phyloP scores from a whole-genome alignment of 2,797 vertebrate species.

The Megalops cyprinoides region DNA sequence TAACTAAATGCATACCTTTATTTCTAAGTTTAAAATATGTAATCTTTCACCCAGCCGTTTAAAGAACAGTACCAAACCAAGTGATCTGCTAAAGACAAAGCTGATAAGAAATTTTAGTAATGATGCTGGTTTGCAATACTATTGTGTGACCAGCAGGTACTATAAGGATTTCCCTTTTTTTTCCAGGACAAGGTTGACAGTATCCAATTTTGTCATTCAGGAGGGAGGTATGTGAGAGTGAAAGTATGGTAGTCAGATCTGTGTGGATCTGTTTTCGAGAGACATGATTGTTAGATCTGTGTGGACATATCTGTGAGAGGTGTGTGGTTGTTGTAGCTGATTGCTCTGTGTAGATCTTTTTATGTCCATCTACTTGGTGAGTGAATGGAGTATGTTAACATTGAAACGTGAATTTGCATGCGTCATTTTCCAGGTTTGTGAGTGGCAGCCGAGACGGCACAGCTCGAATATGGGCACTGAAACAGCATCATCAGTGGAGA shows the following conservation, averaged over 20 bases:
- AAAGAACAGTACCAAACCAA: not conserved
- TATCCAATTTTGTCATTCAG: constrained; percentile 92
- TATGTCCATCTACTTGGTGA: not conserved
- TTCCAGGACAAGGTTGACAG: constrained; percentile 96
- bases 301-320: not conserved
- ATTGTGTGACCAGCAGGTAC: not conserved
- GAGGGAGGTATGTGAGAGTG: constrained; percentile 88
- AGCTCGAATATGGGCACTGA: constrained; percentile 90
- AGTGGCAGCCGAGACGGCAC: constrained; percentile 97
- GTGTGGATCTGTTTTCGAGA: not conserved
- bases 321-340: too few species aligned
- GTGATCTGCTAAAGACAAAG: too few species aligned
- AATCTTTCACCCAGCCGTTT: too few species aligned
- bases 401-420: not conserved
- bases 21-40: too few species aligned
- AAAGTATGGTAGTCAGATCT: too few species aligned
- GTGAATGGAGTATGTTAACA: not conserved
- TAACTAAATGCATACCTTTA: too few species aligned
- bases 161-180: not conserved
- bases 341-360: too few species aligned
- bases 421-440: constrained; percentile 81
- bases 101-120: not conserved
- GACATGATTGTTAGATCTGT: not conserved
- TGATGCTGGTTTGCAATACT: not conserved
- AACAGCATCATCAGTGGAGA: constrained; percentile 88